phyloP scores from a whole-genome alignment of 1,140 invertebrate species.

The Stegodyphus mimosarum region DNA sequence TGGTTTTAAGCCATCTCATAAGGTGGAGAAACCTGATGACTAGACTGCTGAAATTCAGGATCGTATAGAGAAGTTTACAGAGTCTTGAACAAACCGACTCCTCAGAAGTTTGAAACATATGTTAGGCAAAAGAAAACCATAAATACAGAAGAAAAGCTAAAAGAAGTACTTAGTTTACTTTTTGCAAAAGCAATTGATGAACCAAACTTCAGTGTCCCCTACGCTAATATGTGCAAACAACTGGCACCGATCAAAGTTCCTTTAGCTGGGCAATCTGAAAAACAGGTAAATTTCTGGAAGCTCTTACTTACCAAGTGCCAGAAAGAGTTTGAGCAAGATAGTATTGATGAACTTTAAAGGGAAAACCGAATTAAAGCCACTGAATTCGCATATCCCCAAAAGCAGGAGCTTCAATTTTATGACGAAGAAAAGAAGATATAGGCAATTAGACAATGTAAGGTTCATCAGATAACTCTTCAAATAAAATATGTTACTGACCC shows the following conservation, averaged over 20 bases:
- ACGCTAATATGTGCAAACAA: conserved; percentile 80
- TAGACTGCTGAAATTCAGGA: too few species aligned
- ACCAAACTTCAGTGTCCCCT: conserved; percentile 89
- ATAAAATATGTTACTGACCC: too few species aligned
- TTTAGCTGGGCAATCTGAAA: conserved; percentile 70
- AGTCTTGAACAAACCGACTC: conserved; percentile 94
- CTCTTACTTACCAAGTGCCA: too few species aligned
- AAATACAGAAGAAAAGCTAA: conserved; percentile 81
- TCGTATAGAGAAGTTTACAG: conserved; percentile 83
- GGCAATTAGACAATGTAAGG: conserved; percentile 10
- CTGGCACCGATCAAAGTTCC: conserved; percentile 62
- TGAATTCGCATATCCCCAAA: conserved; percentile 69
- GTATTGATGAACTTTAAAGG: conserved; percentile 65
- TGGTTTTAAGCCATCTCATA: too few species aligned
- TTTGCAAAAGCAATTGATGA: conserved; percentile 97
- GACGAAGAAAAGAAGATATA: conserved; percentile 1
- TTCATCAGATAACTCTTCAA: too few species aligned
- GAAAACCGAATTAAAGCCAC: conserved; percentile 74
- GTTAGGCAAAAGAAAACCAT: conserved; percentile 83
- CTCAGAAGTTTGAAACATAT: conserved; percentile 88
- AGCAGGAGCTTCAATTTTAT: neutral
- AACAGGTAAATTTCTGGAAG: too few species aligned
- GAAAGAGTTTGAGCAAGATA: conserved; percentile 86
- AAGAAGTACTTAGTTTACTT: conserved; percentile 87
- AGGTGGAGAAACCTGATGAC: too few species aligned